These are phyloP conservation scores for Ictalurus furcatus DNA, from an alignment of 2,113 vertebrate genomes.

Conservation along the genomic window DNA sequence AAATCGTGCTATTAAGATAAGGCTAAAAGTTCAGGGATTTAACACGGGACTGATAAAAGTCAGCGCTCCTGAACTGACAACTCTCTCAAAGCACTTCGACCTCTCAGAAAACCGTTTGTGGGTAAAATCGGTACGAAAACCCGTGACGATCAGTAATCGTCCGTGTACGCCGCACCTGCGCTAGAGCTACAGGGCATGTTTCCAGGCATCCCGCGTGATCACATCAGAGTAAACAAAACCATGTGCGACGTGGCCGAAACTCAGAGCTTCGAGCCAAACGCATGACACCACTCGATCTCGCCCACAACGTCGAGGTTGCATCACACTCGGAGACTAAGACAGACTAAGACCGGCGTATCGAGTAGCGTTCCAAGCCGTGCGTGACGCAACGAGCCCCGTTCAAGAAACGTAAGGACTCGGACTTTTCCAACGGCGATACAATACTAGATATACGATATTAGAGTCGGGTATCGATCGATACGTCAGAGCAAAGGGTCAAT, in stretches of 20 bases:
- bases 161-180: not conserved
- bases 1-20: not conserved
- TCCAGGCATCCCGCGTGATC: not conserved
- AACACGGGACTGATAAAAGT: not conserved
- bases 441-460: not conserved
- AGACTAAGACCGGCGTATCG: not conserved
- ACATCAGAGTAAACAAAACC: conserved; percentile 25
- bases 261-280: conserved; percentile 14
- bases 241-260: conserved; percentile 14
- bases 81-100: no score
- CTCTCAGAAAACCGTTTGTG: not conserved
- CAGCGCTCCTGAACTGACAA: not conserved
- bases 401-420: not conserved
- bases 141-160: not conserved
- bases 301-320: conserved; percentile 40
- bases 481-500: not conserved
- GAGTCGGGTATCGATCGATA: not conserved
- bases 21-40: not conserved
- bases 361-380: not conserved
- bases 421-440: not conserved
- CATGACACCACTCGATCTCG: conserved; percentile 44
- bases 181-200: not conserved
- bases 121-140: not conserved
- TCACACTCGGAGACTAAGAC: conserved; percentile 27
- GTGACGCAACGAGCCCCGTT: not conserved